phyloP scores from a whole-genome alignment of 2,888 invertebrate genomes.

The Dysmachus trigonus region DNA sequence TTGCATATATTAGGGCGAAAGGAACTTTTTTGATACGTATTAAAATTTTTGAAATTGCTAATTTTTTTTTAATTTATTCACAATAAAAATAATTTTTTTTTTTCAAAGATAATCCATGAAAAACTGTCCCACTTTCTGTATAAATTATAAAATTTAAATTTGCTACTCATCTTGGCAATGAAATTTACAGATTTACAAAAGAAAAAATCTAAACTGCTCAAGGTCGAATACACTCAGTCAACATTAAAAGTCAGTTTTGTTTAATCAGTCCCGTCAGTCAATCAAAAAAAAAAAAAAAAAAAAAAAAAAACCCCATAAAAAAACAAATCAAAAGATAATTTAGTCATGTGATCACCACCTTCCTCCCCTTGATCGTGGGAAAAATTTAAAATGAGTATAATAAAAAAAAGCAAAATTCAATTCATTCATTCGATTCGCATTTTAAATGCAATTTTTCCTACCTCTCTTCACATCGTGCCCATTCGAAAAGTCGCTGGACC shows the following conservation, averaged over 20 bases:
- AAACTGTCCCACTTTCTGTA: too few species aligned
- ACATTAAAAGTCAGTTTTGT: too few species aligned
- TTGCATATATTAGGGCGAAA: too few species aligned
- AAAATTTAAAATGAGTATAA: neutral
- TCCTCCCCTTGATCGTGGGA: neutral
- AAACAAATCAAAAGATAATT: too few species aligned
- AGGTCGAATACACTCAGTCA: neutral
- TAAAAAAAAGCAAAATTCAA: neutral
- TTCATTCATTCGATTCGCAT: neutral
- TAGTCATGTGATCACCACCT: neutral
- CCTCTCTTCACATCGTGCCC: neutral
- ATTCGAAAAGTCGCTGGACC: neutral
- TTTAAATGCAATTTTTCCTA: neutral
- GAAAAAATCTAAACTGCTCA: neutral
- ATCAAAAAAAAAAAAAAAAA: too few species aligned
- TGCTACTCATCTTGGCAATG: conserved; percentile 17
- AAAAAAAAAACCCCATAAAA: too few species aligned
- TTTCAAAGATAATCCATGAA: too few species aligned
- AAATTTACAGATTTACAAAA: neutral
- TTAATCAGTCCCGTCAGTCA: neutral
- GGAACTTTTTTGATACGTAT: too few species aligned
- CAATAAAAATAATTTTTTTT: too few species aligned
- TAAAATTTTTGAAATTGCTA: too few species aligned
- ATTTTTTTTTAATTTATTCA: too few species aligned
- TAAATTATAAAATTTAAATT: neutral